Evolutionary conservation across 1,140 invertebrate genomes (phyloP), one percentile per base, ranked within the genome.

Genomic region (Philopotamus ludificatus): DNA sequence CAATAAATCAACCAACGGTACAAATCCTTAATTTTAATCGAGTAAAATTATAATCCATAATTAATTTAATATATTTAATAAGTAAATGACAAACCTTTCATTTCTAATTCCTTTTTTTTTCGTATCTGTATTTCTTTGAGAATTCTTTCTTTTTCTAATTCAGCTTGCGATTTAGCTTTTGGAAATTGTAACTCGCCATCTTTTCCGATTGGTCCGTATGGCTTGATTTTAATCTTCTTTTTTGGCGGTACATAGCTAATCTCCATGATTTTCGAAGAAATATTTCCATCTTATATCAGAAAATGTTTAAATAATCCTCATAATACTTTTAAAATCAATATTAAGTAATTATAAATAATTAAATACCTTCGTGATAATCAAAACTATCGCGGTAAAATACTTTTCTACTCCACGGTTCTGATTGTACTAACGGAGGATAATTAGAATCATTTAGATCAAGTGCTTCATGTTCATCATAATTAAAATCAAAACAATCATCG

Each of bases 1-100:
- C 12, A 84, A 75, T 42, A 86, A 72, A 71, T 85, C 82, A 73
- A 81, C 78, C 22, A 83, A 65, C 10, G 75, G 66, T 3, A 86
- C 80, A 28, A 84, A 74, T 2, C 82, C 82, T 74, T 49, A 34
- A 51, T 68, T 65, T 22, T 22, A 7, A 50, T 20, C 41, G 1
- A 39, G 21, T 55, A 55, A 18, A 51, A 51, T 12, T 39, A 7
- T 39, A n/a, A 39, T 39, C n/a, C n/a, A 39, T 8, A 39, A n/a
- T 8, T 39, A 39, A 39, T 9, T 2, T 49, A 15, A 21, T 21
- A 49, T 21, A 20, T 25, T 23, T 25, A 1, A 25, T 2, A 2
- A 7, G 22, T n/a, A 51, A 26, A 10, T 20, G 7, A 61, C 22
- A 49, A 34, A 62, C 15, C 25, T 45, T 55, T 44, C 45, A 60